Percentiles rank a stretch among this genome's conserved stretches.
Conservation (phyloP, 2,888 invertebrate genomes). For the Noctua janthina region DNA sequence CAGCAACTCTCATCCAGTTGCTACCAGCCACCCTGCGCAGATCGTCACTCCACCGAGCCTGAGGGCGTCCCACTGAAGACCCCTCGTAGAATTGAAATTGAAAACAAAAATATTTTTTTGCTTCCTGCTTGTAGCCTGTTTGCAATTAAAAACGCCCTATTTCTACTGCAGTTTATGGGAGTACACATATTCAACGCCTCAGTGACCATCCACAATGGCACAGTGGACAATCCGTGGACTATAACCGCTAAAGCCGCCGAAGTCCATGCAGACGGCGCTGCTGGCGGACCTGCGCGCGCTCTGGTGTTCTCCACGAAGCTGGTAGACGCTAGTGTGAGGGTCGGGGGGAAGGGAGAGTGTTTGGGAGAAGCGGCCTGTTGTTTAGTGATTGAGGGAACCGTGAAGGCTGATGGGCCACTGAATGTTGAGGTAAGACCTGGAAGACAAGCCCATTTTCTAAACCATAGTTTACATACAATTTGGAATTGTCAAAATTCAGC, state of each 20-base stretch:
- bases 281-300: slow-evolving; percentile 92
- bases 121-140: neutral
- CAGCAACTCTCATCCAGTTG: too few relatives aligned
- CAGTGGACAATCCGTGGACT: slow-evolving; percentile 92
- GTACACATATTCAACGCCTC: slow-evolving; percentile 94
- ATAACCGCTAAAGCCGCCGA: slow-evolving; percentile 93
- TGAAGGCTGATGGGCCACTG: slow-evolving; percentile 95
- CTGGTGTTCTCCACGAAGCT: slow-evolving; percentile 94
- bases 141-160: neutral
- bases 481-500: too few relatives aligned
- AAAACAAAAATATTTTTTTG: neutral
- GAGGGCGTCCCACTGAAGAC: too few relatives aligned
- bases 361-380: slow-evolving; percentile 94
- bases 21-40: too few relatives aligned
- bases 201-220: slow-evolving; percentile 79
- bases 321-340: slow-evolving; percentile 91
- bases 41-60: too few relatives aligned
- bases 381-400: slow-evolving; percentile 93
- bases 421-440: slow-evolving; percentile 93
- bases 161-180: slow-evolving; percentile 93
- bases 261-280: slow-evolving; percentile 93
- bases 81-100: neutral
- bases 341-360: slow-evolving; percentile 90
- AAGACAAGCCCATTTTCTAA: neutral
- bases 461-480: neutral